Evolutionary conservation across 1,140 invertebrate species (phyloP).

Genomic region (Cardiocondyla obscurior): DNA sequence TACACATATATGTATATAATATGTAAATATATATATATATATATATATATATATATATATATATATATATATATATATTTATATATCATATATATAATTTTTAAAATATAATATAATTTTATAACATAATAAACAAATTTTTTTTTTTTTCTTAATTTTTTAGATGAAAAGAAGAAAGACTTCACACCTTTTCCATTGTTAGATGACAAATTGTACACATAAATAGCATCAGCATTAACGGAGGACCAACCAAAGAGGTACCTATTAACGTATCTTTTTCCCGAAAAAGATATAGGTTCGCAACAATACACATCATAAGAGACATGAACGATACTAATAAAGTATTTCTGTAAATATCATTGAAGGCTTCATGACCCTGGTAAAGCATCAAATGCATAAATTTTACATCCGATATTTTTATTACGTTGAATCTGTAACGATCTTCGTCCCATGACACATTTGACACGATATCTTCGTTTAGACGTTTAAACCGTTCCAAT

Average conservation of each 20-base stretch:
- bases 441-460: not conserved
- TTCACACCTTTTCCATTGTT: not conserved
- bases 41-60: no score
- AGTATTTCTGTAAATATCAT: not conserved
- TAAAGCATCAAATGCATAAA: slow-evolving; percentile 15
- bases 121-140: no score
- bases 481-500: slow-evolving; percentile 15
- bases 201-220: slow-evolving; percentile 21
- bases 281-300: not conserved
- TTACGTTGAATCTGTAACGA: not conserved
- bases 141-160: no score
- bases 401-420: not conserved
- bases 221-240: not conserved
- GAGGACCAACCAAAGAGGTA: not conserved
- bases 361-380: slow-evolving; percentile 5
- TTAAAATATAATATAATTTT: no score
- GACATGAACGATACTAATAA: not conserved
- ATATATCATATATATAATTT: no score
- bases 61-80: no score
- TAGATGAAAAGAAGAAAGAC: not conserved
- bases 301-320: slow-evolving; percentile 1
- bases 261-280: not conserved
- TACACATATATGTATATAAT: no score
- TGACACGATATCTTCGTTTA: slow-evolving; percentile 7
- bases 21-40: no score